Evolutionary conservation across 2,113 vertebrate species (phyloP), one percentile per base, ranked within the genome.

Genomic region (Gambusia holbrooki): DNA sequence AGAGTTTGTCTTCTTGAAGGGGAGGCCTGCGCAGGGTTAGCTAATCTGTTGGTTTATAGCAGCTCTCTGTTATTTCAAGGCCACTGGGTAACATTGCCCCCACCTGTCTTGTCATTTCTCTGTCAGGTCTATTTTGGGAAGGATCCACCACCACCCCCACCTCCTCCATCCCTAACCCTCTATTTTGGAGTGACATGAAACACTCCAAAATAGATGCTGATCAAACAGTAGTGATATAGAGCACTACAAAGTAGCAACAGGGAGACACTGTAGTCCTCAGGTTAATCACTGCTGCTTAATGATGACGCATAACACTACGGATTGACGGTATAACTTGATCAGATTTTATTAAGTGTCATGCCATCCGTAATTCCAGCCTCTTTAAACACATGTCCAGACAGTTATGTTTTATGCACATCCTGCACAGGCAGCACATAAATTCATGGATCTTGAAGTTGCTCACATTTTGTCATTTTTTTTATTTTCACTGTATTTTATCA

Each of bases 71-170:
- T 92, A 93, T 93, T 95, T 88, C 87, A 94, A 93, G 87, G 80
- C 76, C 83, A 75, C 83, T 32, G 71, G 22, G 64, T 78, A 88
- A 86, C 63, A 86, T 84, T 92, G 87, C 86, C 62, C 5, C 85
- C 92, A 96, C 94, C 92, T 95, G 92, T 95, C 94, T 91, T 89
- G 88, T 92, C 94, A 94, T 77, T 93, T 95, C 95, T 93, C 88
- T 79, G 71, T 28, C 68, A 14, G 71, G 79, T 84, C 88, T 95
- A 96, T 94, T 95, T 92, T 82, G 90, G 94, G 92, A 86, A 45
- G 8, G 25, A n/a, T 66, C 29, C 48, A n/a, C 37, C 65, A 65
- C 64, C n/a, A 66, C 29, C 8, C 11, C 29, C 45, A 27, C 8
- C 27, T 25, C 2, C 4, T 58, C 17, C 22, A 54, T 25, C 78